phyloP scores from a whole-genome alignment of 2,797 vertebrate genomes.

The Hoplostethus mediterraneus region DNA sequence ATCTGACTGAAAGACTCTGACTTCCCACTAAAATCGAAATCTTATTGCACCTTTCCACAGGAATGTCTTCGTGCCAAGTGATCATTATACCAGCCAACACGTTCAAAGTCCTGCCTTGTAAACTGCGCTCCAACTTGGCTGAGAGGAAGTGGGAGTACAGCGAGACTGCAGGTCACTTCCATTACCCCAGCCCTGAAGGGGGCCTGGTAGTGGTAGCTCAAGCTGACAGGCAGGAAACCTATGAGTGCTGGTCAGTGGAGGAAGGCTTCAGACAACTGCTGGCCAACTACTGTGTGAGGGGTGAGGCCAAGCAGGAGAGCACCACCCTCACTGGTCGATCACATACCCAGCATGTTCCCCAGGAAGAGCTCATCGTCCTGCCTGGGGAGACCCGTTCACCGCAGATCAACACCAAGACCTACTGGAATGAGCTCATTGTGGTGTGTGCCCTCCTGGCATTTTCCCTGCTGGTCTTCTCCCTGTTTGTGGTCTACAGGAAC shows the following conservation, averaged over 20 bases:
- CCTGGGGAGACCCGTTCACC: constrained; percentile 72
- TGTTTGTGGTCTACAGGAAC: constrained; percentile 91
- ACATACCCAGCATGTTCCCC: constrained; percentile 59
- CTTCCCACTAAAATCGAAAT: background rate
- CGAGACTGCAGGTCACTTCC: constrained; percentile 78
- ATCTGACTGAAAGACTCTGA: constrained; percentile 10
- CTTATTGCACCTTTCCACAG: constrained; percentile 52
- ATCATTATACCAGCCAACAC: constrained; percentile 89
- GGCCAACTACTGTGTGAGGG: constrained; percentile 91
- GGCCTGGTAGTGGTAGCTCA: constrained; percentile 92
- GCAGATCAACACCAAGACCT: constrained; percentile 87
- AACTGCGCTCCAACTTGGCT: constrained; percentile 92
- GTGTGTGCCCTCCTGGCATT: constrained; percentile 90
- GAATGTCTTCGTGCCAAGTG: constrained; percentile 79
- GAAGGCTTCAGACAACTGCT: constrained; percentile 91
- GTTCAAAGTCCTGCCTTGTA: constrained; percentile 90
- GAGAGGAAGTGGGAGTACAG: constrained; percentile 89
- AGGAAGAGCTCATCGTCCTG: constrained; percentile 75
- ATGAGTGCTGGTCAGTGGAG: constrained; percentile 96
- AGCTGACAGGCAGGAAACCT: constrained; percentile 85
- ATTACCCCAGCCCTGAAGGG: constrained; percentile 89
- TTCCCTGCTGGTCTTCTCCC: constrained; percentile 84
- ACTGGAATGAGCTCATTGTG: constrained; percentile 96
- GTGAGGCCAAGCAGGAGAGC: constrained; percentile 70
- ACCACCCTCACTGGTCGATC: constrained; percentile 73